These are phyloP conservation scores for Chascanopsetta lugubris DNA, from an alignment of 2,113 vertebrate genomes.

Conservation along the genomic window DNA sequence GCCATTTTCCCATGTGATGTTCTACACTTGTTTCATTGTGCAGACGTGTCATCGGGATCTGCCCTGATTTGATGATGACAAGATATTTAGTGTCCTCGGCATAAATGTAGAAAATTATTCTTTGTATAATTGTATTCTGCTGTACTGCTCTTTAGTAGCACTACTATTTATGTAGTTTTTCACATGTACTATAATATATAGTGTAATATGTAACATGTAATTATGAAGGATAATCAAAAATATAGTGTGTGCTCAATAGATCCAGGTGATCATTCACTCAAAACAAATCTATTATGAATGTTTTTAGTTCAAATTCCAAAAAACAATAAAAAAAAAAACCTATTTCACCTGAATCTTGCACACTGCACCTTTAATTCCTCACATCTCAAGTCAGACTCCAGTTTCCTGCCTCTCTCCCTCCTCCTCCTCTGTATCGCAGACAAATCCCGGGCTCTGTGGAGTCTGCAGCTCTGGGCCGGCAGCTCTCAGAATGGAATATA, in stretches of 20 bases:
- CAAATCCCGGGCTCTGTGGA: slow-evolving; percentile 66
- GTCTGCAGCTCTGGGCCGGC: slow-evolving; percentile 59
- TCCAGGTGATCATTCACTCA: too few relatives aligned
- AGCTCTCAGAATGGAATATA: slow-evolving; percentile 77
- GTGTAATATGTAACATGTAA: background rate
- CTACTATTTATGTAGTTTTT: slow-evolving; percentile 25
- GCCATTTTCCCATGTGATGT: slow-evolving; percentile 57
- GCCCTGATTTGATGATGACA: slow-evolving; percentile 61
- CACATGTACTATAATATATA: background rate
- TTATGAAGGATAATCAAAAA: background rate
- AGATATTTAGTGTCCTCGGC: slow-evolving; percentile 54
- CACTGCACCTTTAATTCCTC: background rate
- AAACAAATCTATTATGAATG: too few relatives aligned
- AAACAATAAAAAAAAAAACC: background rate
- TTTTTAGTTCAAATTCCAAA: background rate
- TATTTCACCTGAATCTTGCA: background rate
- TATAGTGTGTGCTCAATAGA: background rate
- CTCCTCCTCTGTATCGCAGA: slow-evolving; percentile 51
- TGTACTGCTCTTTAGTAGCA: slow-evolving; percentile 9
- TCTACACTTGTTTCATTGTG: slow-evolving; percentile 58
- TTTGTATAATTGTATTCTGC: slow-evolving; percentile 23
- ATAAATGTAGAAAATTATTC: slow-evolving; percentile 49
- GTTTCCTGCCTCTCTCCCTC: slow-evolving; percentile 14
- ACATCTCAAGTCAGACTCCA: background rate
- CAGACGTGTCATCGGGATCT: slow-evolving; percentile 53